A percentile compares a stretch with the other conserved stretches of the same genome.
Evolutionary conservation across 2,888 invertebrate genomes (phyloP).

Genomic region (Anoncus sp.): DNA sequence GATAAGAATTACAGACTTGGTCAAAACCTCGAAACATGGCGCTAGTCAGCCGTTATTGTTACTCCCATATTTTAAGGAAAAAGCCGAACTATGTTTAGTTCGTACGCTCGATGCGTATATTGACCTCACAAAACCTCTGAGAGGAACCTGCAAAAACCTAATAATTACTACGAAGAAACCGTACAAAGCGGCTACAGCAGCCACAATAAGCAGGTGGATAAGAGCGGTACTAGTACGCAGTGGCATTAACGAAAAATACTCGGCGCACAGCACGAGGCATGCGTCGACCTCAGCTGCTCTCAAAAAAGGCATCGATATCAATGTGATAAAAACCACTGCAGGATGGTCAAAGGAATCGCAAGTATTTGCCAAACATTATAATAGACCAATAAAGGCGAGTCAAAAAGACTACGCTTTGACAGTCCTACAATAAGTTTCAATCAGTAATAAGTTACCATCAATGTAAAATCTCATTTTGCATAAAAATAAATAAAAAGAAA

Average conservation of each 20-base stretch:
- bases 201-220: conserved; percentile 42
- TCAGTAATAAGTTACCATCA: no score
- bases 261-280: conserved; percentile 56
- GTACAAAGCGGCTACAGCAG: no score
- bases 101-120: no score
- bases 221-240: conserved; percentile 18
- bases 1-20: conserved; percentile 32
- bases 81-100: no score
- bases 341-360: conserved; percentile 34
- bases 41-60: conserved; percentile 27
- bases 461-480: no score
- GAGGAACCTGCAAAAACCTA: no score
- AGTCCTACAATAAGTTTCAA: background rate
- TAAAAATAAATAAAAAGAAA: no score
- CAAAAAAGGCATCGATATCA: conserved; percentile 20
- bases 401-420: background rate
- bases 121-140: no score
- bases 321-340: conserved; percentile 26
- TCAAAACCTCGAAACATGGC: conserved; percentile 38
- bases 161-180: no score
- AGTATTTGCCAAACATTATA: background rate
- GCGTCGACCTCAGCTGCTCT: conserved; percentile 49
- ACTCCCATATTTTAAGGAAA: conserved; percentile 31
- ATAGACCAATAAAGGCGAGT: background rate
- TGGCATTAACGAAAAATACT: conserved; percentile 40